Evolutionary conservation across 2,113 vertebrate genomes (phyloP), one percentile per base, ranked within the genome.

Genomic region (Psammodynastes pulverulentus): DNA sequence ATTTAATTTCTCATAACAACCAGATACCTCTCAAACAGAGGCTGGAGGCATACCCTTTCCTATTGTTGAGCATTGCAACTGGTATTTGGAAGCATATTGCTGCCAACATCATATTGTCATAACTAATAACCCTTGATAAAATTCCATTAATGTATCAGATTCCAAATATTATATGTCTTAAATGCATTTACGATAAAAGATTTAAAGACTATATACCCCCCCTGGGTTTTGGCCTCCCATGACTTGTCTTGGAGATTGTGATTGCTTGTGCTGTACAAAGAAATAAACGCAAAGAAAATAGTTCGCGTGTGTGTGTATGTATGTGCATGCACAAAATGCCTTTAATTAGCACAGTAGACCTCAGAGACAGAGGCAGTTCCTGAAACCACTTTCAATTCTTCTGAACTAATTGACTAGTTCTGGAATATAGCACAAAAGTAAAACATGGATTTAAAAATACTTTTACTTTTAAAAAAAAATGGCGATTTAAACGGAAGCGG

Each of bases 321-420:
- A 15, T 0, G 34, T 19, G n/a, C 6, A 1, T 72, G 15, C n/a
- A 89, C 72, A 79, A 93, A 94, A 95, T 87, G 52, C 52, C 46
- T 88, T 48, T 88, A 86, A 94, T 88, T 95, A 62, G 89, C 21
- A 19, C 7, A 9, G 93, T 21, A 79, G 94, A 87, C 54, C 90
- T 87, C 87, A 93, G 95, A 93, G 95, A 93, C 93, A 94, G 95
- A 86, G 94, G 92, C 95, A 92, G 24, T 92, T 93, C 92, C 95
- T 94, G 90, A 91, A 95, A 96, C 10, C 0, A 91, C 0, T 92
- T 9, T 0, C 0, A 3, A 45, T 53, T 93, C 21, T 67, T 95
- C 95, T 92, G 91, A 91, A 87, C 52, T 92, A n/a, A 95, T 92
- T 95, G 93, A 91, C 90, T 90, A 52, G 10, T 90, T 79, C 92